phyloP scores from a whole-genome alignment of 2,113 vertebrate species.

The Oophaga pumilio region DNA sequence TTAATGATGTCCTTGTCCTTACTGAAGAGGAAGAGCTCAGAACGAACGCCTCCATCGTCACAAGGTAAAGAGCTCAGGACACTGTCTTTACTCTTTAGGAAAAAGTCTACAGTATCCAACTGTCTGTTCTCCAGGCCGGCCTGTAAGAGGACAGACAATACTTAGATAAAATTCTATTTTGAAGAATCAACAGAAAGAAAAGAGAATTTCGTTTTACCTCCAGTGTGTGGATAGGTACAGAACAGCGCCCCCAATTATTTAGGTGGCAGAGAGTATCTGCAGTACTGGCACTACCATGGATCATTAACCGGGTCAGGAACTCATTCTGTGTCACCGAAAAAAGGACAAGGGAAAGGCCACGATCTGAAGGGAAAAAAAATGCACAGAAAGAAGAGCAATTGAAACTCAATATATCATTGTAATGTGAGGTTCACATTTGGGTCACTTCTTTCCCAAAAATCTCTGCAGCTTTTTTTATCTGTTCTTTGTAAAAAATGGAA shows the following conservation, averaged over 20 bases:
- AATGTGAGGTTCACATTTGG: neutral
- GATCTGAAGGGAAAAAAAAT: constrained; percentile 67
- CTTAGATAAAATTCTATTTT: neutral
- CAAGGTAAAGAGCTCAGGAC: constrained; percentile 67
- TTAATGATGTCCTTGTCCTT: constrained; percentile 60
- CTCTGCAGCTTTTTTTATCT: neutral
- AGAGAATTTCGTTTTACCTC: constrained; percentile 73
- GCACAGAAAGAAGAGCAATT: constrained; percentile 30
- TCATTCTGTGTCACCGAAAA: constrained; percentile 88
- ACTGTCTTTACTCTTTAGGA: constrained; percentile 93
- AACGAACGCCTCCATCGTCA: constrained; percentile 42
- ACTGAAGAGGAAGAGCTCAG: constrained; percentile 75
- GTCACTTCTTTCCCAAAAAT: too few species aligned
- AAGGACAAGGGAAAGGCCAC: constrained; percentile 81
- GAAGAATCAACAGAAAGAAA: neutral
- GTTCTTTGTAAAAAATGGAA: neutral
- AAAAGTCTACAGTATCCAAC: constrained; percentile 93
- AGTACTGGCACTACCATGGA: constrained; percentile 84
- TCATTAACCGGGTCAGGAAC: constrained; percentile 86
- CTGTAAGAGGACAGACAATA: constrained; percentile 64
- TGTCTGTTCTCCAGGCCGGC: constrained; percentile 93
- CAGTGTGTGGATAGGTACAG: constrained; percentile 88
- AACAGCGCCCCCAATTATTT: constrained; percentile 93
- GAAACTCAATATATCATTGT: neutral
- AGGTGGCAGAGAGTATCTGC: constrained; percentile 90